Evolutionary conservation across 1,140 invertebrate species (phyloP).

Genomic region (Teleogryllus occipitalis): DNA sequence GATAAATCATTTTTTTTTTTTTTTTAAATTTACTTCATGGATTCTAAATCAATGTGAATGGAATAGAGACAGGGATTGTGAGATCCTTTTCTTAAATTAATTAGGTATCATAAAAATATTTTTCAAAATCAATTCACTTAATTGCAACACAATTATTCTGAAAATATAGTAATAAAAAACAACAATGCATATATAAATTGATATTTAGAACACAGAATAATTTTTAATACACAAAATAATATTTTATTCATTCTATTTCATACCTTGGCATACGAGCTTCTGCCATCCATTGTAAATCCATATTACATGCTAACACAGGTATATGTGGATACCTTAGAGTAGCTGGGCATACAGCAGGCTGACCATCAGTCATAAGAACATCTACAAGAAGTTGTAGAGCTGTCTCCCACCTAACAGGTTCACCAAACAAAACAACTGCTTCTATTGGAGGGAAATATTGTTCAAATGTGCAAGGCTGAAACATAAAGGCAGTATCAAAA

Average conservation of each 20-base stretch:
- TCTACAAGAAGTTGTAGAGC: conserved; percentile 56
- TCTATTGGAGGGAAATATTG: conserved; percentile 43
- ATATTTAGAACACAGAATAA: neutral
- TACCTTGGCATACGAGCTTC: conserved; percentile 53
- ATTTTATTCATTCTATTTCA: neutral
- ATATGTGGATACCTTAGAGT: conserved; percentile 50
- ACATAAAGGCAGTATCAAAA: conserved; percentile 20
- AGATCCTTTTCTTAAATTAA: no score
- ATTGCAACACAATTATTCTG: neutral
- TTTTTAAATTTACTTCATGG: no score
- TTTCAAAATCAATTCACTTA: neutral
- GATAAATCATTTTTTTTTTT: no score
- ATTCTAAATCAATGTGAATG: no score
- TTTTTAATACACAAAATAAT: neutral
- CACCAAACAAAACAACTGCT: conserved; percentile 53
- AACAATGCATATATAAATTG: neutral
- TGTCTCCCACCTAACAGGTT: conserved; percentile 56
- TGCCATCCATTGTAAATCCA: conserved; percentile 62
- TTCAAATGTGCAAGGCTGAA: conserved; percentile 43
- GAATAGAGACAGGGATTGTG: no score
- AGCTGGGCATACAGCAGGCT: conserved; percentile 36
- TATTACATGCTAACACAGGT: conserved; percentile 57
- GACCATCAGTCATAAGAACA: conserved; percentile 57
- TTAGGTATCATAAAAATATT: neutral
- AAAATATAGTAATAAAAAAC: neutral